These are phyloP conservation scores for Halocaridina rubra DNA, from an alignment of 2,888 invertebrate species.

Conservation along the genomic window DNA sequence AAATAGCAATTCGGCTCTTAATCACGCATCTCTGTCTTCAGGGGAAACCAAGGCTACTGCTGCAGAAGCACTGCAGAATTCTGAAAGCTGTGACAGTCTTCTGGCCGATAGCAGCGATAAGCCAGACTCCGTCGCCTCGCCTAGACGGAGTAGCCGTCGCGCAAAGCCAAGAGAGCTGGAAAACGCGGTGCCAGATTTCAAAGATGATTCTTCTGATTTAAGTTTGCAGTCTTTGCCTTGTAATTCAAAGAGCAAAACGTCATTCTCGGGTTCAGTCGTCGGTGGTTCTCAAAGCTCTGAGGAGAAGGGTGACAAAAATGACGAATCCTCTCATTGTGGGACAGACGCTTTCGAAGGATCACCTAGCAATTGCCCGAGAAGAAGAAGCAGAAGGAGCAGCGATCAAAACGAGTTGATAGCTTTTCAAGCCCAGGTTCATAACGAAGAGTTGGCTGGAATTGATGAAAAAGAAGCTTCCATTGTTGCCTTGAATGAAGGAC, in stretches of 20 bases:
- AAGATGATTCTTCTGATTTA: neutral
- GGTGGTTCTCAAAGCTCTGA: slow-evolving; percentile 15
- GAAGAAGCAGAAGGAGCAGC: neutral
- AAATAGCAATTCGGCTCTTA: neutral
- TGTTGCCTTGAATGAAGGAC: no score
- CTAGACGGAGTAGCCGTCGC: slow-evolving; percentile 32
- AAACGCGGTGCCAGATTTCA: neutral
- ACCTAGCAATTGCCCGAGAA: neutral
- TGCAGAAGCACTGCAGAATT: slow-evolving; percentile 1
- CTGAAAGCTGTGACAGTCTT: slow-evolving; percentile 4
- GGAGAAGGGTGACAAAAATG: slow-evolving; percentile 5
- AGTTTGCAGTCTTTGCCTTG: slow-evolving; percentile 1
- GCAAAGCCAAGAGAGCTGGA: neutral
- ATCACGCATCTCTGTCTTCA: neutral
- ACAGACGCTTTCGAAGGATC: neutral
- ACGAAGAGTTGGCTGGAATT: no score
- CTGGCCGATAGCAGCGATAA: neutral
- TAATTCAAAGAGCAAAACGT: slow-evolving; percentile 22
- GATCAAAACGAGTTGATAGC: neutral
- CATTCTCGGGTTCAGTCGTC: slow-evolving; percentile 6
- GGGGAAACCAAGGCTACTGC: no score
- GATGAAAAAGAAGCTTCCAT: no score
- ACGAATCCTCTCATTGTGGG: neutral
- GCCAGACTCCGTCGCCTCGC: slow-evolving; percentile 5
- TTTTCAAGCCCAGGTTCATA: neutral